Base-by-base conservation (phyloP, 2,888 invertebrate species). In the Myopa tessellatipennis region DNA sequence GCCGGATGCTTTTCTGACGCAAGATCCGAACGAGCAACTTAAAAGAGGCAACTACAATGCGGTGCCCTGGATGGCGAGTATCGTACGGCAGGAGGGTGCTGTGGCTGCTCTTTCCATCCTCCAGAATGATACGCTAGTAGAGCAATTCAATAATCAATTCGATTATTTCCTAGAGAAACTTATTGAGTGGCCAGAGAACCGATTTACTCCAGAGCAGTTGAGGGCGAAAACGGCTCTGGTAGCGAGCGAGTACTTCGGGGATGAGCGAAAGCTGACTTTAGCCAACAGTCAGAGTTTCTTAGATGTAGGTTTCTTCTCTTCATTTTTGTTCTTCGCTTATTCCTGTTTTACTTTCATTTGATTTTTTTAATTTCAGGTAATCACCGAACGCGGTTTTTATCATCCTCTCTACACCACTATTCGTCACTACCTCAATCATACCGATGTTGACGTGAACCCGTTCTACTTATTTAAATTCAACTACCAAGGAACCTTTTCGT, bases 381-480 rank as follows among this genome's bases (percentile, higher is more conserved):
- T 90, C 69, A 87, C 90, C 4, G 91, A 91, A 81, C 86, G 91
- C 61, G 87, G 88, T 1, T 91, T 91, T 81, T 84, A 88, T 68
- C 90, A 90, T 80, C 90, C 90, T 0, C 83, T 88, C 1, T 90
- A 90, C 78, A 90, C 90, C 65, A 83, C 85, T 18, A 72, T 89
- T 0, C 77, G 82, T 38, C 73, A 83, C 6, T 86, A 87, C 73
- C 77, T 87, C 0, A 61, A 75, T 40, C 81, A 81, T 0, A 82
- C 83, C 0, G 80, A 85, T 55, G 75, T 82, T 0, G 74, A 81
- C 0, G 86, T 85, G 45, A 82, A 84, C 77, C 90, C 90, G 3
- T 85, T 91, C n/a, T 91, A 89, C 85, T 81, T 91, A 71, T 91
- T 91, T 79, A 89, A 88, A 81, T 91, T 92, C 79, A 87, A 89